Conservation (phyloP, 2,113 vertebrate genomes). For the Peromyscus californicus region DNA sequence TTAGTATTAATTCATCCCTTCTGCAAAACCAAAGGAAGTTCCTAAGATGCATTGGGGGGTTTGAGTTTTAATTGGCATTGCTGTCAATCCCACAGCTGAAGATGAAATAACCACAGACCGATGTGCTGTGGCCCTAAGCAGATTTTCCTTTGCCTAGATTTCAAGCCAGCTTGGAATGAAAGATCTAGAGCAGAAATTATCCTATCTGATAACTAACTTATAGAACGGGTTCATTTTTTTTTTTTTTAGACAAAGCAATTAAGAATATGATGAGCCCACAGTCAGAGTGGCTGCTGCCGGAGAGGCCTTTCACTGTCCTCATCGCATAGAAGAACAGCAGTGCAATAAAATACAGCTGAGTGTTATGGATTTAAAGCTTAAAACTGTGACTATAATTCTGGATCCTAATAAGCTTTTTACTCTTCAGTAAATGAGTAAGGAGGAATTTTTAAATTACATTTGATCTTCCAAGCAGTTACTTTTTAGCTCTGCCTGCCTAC, state of each 20-base stretch:
- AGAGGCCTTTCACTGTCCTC: slow-evolving; percentile 34
- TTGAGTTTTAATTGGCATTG: not conserved
- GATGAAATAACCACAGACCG: not conserved
- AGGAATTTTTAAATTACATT: slow-evolving; percentile 70
- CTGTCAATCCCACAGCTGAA: not conserved
- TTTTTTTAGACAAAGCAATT: slow-evolving; percentile 72
- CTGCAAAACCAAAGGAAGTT: slow-evolving; percentile 23
- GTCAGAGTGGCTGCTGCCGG: slow-evolving; percentile 10
- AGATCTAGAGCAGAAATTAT: slow-evolving; percentile 58
- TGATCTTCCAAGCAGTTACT: slow-evolving; percentile 64
- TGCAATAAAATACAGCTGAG: slow-evolving; percentile 59
- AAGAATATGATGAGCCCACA: slow-evolving; percentile 51
- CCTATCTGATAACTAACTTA: slow-evolving; percentile 59
- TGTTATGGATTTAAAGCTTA: slow-evolving; percentile 56
- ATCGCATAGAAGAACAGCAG: slow-evolving; percentile 58
- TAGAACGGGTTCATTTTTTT: slow-evolving; percentile 53
- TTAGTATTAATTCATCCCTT: not conserved
- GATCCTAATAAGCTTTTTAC: slow-evolving; percentile 71
- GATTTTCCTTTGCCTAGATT: slow-evolving; percentile 44
- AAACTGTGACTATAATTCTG: slow-evolving; percentile 67
- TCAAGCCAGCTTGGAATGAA: slow-evolving; percentile 26
- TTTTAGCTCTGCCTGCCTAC: slow-evolving; percentile 67
- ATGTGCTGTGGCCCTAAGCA: not conserved
- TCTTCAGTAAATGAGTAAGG: slow-evolving; percentile 65
- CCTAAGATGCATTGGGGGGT: not conserved